Base-by-base conservation (phyloP, 2,888 invertebrate species). In the Lasioglossum villosulum region DNA sequence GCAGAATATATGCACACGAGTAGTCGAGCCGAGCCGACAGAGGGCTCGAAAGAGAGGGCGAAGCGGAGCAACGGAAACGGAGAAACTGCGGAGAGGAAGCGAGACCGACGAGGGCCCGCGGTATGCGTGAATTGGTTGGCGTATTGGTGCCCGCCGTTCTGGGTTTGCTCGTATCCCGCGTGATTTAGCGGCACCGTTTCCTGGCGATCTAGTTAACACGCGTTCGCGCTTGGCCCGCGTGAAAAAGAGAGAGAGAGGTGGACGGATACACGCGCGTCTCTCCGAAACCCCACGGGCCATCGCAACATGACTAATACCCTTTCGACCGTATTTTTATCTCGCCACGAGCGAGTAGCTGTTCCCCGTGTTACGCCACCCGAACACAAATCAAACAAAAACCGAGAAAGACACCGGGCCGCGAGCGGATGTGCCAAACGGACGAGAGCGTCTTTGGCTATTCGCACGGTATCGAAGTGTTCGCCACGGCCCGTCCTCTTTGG, bases 121-220 rank as follows among this genome's bases (percentile, higher is more conserved):
- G 63, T 83, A 71, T 83, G 78, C 37, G 78, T 56, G 78, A 75
- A 83, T 83, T 37, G 83, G 83, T 45, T 27, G 72, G 77, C 48
- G 74, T 52, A 77, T 76, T 30, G 77, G 70, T 76, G 59, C 27
- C 16, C 52, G 56, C 68, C 78, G 80, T 86, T 89, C 86, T 81
- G 75, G 74, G 81, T 87, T 82, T 83, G 83, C 75, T 74, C 82
- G 86, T 79, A 86, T 84, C 84, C 83, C 86, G 87, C 88, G 92
- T 94, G 92, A 94, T 93, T 94, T 93, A 93, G 90, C 91, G 88
- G 83, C 89, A 75, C 80, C 59, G 89, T 91, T 92, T 93, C 92
- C 92, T 93, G 92, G 92, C 92, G 91, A 93, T 94, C 93, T 91
- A 90, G 93, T 94, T 93, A 93, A 92, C 92, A 88, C 91, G 75